Percentiles rank a stretch among this genome's conserved stretches.
Conservation (phyloP, 1,140 invertebrate genomes). For the Drosophila nasuta region DNA sequence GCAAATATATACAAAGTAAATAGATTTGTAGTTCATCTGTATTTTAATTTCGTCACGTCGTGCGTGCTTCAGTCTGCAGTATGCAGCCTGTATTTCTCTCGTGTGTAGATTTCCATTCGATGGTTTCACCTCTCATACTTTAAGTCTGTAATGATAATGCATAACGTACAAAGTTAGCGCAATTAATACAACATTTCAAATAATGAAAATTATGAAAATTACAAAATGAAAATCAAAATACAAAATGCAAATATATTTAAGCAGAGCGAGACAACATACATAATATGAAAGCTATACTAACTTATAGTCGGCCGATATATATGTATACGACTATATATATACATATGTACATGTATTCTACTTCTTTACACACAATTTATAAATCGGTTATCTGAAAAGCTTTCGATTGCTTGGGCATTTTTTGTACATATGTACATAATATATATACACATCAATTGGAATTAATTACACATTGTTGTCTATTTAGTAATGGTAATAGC, state of each 20-base stretch:
- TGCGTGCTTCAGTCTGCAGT: background rate
- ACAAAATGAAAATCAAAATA: background rate
- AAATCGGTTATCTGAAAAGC: constrained; percentile 29
- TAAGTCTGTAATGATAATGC: constrained; percentile 21
- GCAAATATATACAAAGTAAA: constrained; percentile 45
- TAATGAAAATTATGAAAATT: background rate
- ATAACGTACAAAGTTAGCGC: constrained; percentile 23
- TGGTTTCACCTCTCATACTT: constrained; percentile 32
- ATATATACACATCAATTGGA: constrained; percentile 23
- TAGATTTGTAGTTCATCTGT: constrained; percentile 22
- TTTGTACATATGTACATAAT: constrained; percentile 10
- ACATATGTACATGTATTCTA: constrained; percentile 5
- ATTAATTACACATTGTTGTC: constrained; percentile 18
- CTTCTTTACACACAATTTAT: constrained; percentile 30
- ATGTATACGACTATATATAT: background rate
- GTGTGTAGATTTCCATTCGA: constrained; percentile 18
- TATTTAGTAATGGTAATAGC: constrained; percentile 1
- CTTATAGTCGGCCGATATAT: no score
- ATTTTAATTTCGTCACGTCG: constrained; percentile 1
- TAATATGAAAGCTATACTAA: no score
- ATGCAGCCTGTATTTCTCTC: background rate
- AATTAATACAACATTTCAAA: constrained; percentile 1
- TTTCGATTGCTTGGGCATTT: constrained; percentile 9
- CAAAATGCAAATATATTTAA: constrained; percentile 5
- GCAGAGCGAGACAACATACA: background rate